Base-by-base conservation (phyloP, 2,888 invertebrate genomes). In the Slavum lentiscoides region DNA sequence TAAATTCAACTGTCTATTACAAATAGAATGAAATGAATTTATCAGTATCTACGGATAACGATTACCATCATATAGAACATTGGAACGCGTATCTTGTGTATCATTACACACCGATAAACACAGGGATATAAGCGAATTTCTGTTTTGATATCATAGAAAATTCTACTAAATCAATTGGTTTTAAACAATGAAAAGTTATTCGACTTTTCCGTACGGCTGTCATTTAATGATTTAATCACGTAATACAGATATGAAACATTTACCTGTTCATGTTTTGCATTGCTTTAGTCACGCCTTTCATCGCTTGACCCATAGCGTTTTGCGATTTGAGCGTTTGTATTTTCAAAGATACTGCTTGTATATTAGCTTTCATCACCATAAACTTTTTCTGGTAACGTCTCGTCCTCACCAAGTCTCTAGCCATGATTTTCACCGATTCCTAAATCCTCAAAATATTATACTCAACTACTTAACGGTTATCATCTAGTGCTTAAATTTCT, bases 391-490 rank as follows among this genome's bases (percentile, higher is more conserved):
- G 93, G 85, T 98, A 98, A 72, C 93, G 91, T 82, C 99, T 90
- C 1, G 99, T 99, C 84, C 99, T 90, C 9, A 99, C 99, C 84
- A 99, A 89, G 88, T 99, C 99, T 87, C 97, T 97, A 0, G 99
- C 99, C 98, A 99, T 98, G 84, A 99, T 98, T 89, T 97, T 98
- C 0, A 99, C 99, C 19, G 99, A 97, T 88, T 99, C 98, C 96
- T 96, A 86, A 61, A 86, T 85, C 74, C 82, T 66, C 53, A 82
- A 74, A 74, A 80, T 68, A 74, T 83, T 74, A 30, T 62, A 68
- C 21, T 74, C 43, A 43, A 75, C 75, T 64, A 83, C 62, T 76
- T 43, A 83, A 81, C n/a, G 67, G 74, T 66, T 43, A 64, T 30
- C 4, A 43, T n/a, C 21, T 43, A 49, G 21, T 80, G 64, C 37